Evolutionary conservation across 2,797 vertebrate species (phyloP), one percentile per base, ranked within the genome.

Genomic region (Muscicapa comitata): DNA sequence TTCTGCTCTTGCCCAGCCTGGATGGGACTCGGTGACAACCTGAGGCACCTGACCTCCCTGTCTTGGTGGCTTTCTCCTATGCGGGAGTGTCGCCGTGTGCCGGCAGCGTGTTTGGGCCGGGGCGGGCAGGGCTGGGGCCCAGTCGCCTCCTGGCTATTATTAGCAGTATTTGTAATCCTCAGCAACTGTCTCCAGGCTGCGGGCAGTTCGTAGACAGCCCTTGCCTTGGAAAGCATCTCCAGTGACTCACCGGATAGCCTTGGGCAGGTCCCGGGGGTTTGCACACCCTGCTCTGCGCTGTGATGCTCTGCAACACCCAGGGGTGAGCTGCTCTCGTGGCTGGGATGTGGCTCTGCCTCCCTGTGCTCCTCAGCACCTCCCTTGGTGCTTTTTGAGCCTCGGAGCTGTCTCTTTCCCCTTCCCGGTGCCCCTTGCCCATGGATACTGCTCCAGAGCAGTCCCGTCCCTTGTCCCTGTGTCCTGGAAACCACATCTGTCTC

Each of bases 161-260:
- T 95, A 95, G 89, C 75, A 73, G 77, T 31, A 15, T 88, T 92
- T 82, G 77, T 94, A 89, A 95, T 79, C 78, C 75, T 76, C 65
- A 18, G 76, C 19, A 59, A 65, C 79, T 28, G 90, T 72, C 23
- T 79, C 90, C 83, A 81, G 92, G 95, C 86, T 84, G 63, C 55
- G 42, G 90, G 83, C 95, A 77, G 79, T 3, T 29, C 10, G 4
- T 17, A 33, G 43, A 7, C 83, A 58, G 58, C 90, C 82, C 82
- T 70, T 1, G 63, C 73, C 76, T 62, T 42, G 94, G 66, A 61
- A 35, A 68, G 89, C 94, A 80, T 72, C 9, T 1, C 59, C 50
- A 65, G 33, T 72, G 90, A 76, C 88, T 91, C 75, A 54, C 70
- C 7, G 50, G 47, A 7, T 1, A 13, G 63, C 85, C 63, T 18